Base-by-base conservation (phyloP, 30 jellyfish, hydroid and myxozoan species). In the Turritopsis dohrnii region DNA sequence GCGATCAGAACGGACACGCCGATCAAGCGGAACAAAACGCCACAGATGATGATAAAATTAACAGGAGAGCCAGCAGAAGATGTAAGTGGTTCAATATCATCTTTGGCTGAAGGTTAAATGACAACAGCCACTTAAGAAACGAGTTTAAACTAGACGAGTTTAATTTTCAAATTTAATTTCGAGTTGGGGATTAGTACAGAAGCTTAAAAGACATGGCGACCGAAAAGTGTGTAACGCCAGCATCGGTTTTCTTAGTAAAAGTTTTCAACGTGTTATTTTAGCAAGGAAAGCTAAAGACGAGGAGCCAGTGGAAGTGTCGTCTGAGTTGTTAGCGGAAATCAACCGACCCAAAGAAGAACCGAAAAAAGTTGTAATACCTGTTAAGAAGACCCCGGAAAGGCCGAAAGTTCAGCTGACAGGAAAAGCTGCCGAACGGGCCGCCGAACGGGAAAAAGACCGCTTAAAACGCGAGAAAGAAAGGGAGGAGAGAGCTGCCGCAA, bases 401-500 rank as follows among this genome's bases (percentile, higher is more conserved):
- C 84, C 74, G 23, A 82, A 71, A 66, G 71, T 20, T 22, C 73
- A 28, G 31, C 76, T 82, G 73, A 82, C 89, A 17, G 89, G 89
- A 25, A 82, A 82, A 30, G 89, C 89, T 25, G 89, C 89, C 54
- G 89, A 82, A 29, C 17, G 89, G 26, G 89, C 53, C 13, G 89
- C 89, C 16, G 86, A 82, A 71, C 85, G 89, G 9, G 76, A 82
- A 71, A 71, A 66, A 66, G 89, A 82, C 65, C 41, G 86, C 41
- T 66, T 25, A 71, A 52, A 82, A 28, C 87, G 89, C 16, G 89
- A 82, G 72, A 71, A 52, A 66, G 89, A 66, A 13, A 4, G 89
- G 41, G 86, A 23, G 28, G 81, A 66, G 18, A 20, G 87, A 28
- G 89, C 84, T 9, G 89, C 84, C 8, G 85, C 71, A 5, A 23